These are phyloP conservation scores for Drosophila murphyi DNA, from an alignment of 1,140 invertebrate species.

Conservation along the genomic window DNA sequence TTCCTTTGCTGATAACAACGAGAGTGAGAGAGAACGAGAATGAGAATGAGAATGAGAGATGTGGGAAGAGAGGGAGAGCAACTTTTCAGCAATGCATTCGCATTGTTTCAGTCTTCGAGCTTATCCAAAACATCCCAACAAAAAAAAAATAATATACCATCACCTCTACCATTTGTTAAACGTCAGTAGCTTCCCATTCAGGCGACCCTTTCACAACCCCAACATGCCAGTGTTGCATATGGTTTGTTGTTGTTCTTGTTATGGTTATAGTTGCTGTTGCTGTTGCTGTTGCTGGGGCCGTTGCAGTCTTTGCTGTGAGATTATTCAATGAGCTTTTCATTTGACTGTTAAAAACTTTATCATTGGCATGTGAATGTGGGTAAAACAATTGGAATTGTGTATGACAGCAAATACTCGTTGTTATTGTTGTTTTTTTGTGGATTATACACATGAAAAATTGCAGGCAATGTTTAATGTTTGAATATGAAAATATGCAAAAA, in stretches of 20 bases:
- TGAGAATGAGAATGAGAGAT: constrained; percentile 57
- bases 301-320: constrained; percentile 35
- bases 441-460: constrained; percentile 12
- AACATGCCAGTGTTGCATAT: constrained; percentile 57
- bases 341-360: constrained; percentile 57
- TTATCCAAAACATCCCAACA: background rate
- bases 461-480: background rate
- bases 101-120: constrained; percentile 56
- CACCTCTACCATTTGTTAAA: constrained; percentile 45
- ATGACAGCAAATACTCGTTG: constrained; percentile 1
- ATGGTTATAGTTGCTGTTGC: constrained; percentile 19
- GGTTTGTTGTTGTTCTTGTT: constrained; percentile 20
- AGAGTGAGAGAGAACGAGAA: background rate
- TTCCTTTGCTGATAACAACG: constrained; percentile 54
- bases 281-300: constrained; percentile 6
- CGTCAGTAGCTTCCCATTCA: constrained; percentile 51
- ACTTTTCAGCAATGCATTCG: constrained; percentile 71
- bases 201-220: constrained; percentile 36
- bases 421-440: background rate
- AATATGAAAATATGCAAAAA: background rate
- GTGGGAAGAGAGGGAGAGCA: constrained; percentile 19
- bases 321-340: constrained; percentile 73
- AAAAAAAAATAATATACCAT: background rate
- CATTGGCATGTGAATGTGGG: constrained; percentile 48
- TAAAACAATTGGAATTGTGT: constrained; percentile 40